Evolutionary conservation across 2,888 invertebrate species (phyloP), one percentile per base, ranked within the genome.

Genomic region (Dioctria rufipes): DNA sequence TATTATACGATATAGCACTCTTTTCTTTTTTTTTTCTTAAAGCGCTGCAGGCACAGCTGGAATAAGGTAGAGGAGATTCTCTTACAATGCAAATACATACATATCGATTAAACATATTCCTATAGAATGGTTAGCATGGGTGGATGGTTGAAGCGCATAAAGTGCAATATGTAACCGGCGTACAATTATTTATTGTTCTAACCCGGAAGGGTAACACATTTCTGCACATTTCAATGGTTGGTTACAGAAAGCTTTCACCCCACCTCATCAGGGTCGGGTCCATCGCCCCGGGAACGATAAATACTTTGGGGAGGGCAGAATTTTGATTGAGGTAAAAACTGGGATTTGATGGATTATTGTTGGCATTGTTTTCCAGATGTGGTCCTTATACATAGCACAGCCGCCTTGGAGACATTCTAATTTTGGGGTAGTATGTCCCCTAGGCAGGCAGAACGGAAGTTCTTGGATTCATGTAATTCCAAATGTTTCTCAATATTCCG

Each of bases 311-410:
- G 65, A 65, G 63, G 25, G 51, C 75, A 60, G 13, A 58, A 75
- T 75, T 75, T 75, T 75, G 75, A 75, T 75, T 75, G 75, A 75
- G 75, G 75, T 75, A 75, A 75, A 75, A 75, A 75, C 75, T 61
- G 75, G 75, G 75, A 61, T 80, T 80, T 80, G 80, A 80, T 80
- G 80, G 80, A 80, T 80, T 80, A 73, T 66, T 61, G 73, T 58
- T 73, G 73, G 54, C 73, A 80, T 80, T 73, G 73, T 73, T 73
- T 75, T 43, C 73, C 80, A 80, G 80, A 73, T 80, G 80, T 63
- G 80, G 46, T 43, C 79, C 67, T 58, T 54, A 51, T 49, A 13
- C 25, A 58, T 49, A 42, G 42, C 60, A 54, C 51, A 66, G 43
- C 25, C 25, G 25, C 67, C 43, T 60, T 67, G 43, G 43, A 75